These are phyloP conservation scores for Hyperopisus bebe DNA, from an alignment of 2,113 vertebrate genomes.

Conservation along the genomic window DNA sequence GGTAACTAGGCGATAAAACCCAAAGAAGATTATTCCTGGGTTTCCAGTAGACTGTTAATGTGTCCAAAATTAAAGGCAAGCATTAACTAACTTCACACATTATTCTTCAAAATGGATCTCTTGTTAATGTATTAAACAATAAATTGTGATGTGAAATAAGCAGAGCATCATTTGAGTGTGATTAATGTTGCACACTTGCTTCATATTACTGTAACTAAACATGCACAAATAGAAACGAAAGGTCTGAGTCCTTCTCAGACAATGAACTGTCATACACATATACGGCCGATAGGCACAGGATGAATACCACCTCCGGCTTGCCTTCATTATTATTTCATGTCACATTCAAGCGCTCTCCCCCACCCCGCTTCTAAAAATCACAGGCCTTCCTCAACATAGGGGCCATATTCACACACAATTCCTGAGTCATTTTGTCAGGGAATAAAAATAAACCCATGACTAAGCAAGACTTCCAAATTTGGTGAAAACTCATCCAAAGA, in stretches of 20 bases:
- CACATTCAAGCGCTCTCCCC: not conserved
- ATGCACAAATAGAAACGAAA: not conserved
- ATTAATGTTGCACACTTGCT: not conserved
- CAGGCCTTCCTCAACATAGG: not conserved
- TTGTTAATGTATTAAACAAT: not conserved
- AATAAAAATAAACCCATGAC: conserved; percentile 7
- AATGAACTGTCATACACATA: not conserved
- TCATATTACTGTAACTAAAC: not conserved
- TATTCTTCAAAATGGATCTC: not conserved
- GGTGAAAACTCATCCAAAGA: not conserved
- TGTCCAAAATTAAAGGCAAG: not conserved
- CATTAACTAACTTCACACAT: not conserved
- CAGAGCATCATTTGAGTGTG: not conserved
- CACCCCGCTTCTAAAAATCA: not conserved
- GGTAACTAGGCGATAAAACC: not conserved
- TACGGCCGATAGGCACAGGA: not conserved
- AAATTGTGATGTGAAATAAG: not conserved
- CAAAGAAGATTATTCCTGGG: no score
- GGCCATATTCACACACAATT: not conserved
- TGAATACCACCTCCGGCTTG: not conserved
- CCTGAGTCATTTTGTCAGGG: not conserved
- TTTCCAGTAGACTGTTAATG: no score
- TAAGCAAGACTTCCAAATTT: conserved; percentile 6
- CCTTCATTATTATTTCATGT: not conserved
- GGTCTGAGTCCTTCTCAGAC: not conserved